Base-by-base conservation (phyloP, 2,797 vertebrate genomes). In the Menidia menidia region DNA sequence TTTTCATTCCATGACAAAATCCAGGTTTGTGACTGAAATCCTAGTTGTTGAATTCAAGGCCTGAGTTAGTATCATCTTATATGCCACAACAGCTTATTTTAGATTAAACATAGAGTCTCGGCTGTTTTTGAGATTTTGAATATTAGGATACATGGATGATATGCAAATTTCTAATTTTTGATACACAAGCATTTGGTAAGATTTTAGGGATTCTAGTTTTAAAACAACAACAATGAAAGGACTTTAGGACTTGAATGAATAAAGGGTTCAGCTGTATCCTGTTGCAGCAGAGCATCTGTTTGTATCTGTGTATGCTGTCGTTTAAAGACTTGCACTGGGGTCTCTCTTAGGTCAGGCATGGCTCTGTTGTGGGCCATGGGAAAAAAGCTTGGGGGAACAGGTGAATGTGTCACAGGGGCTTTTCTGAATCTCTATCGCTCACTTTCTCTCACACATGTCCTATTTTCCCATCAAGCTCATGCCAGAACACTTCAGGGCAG, bases 351-450 rank as follows among this genome's bases (percentile, higher is more conserved):
- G 86, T 89, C 86, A 88, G 78, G 58, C 73, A 13, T 81, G 68
- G 87, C 82, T 75, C 83, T 89, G 89, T 80, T 82, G 82, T 90
- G 76, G 88, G 83, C 84, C 92, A 90, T 95, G 94, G 93, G 94
- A 95, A 95, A 92, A 89, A 64, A 45, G 77, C 85, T 87, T 83
- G 60, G 65, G 65, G 81, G 87, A 94, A 92, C 94, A 95, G 94
- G 94, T 95, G 94, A 94, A 91, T 78, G 53, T 93, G 89, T 91
- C 93, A 92, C 78, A 71, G 76, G 74, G 82, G 80, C 84, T 73
- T 90, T 83, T 88, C 80, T 67, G 70, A 73, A 59, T 66, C 69
- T 68, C 55, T 32, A 48, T 84, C 64, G 42, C 62, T 74, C 32
- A 44, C 65, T 54, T 50, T 76, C 61, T 69, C 65, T 76, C 69